These are phyloP conservation scores for human DNA, from an alignment of 2,113 vertebrate genomes.

Conservation along the genomic window GRCh38 chr2:87302001-87302500, in stretches of 20 bases:
- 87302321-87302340: constrained; percentile 79
- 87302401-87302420: constrained; percentile 81
- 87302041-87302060: constrained; percentile 81
- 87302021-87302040: constrained; percentile 79
- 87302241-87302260: constrained; percentile 90
- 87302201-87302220: not conserved
- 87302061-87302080: constrained; percentile 63
- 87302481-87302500: constrained; percentile 88
- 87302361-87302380: constrained; percentile 70
- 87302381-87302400: constrained; percentile 77
- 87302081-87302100: not conserved
- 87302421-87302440: constrained; percentile 69
- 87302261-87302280: constrained; percentile 86
- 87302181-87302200: not conserved
- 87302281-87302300: constrained; percentile 84
- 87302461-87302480: constrained; percentile 91
- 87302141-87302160: not conserved
- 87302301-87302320: constrained; percentile 86
- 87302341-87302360: constrained; percentile 86
- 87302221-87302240: constrained; percentile 73
- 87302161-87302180: not conserved
- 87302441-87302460: constrained; percentile 84
- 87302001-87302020: constrained; percentile 81
- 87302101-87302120: not conserved
- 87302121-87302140: not conserved